phyloP scores from a whole-genome alignment of 2,113 vertebrate genomes.

The Ardeotis arabs region DNA sequence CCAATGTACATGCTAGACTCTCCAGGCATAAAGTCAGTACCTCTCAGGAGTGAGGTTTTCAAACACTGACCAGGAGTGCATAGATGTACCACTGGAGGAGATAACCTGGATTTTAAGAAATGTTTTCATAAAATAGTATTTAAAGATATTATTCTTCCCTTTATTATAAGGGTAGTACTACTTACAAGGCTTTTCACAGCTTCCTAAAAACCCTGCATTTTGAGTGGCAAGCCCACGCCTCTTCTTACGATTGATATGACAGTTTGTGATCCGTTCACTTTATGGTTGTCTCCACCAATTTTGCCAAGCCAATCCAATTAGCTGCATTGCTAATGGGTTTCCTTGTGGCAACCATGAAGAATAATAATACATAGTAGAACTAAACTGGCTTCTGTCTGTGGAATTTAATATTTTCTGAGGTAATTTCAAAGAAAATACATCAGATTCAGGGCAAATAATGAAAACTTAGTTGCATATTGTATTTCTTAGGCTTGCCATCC shows the following conservation, averaged over 20 bases:
- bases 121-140: not conserved
- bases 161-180: not conserved
- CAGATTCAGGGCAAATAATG: not conserved
- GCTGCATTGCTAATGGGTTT: not conserved
- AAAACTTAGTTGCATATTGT: not conserved
- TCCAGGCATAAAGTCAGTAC: not conserved
- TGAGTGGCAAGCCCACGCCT: not conserved
- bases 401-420: not conserved
- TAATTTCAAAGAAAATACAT: not conserved
- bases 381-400: not conserved
- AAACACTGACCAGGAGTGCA: not conserved
- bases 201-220: not conserved
- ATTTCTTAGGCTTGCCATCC: not conserved
- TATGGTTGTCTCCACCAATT: not conserved
- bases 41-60: not conserved
- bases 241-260: not conserved
- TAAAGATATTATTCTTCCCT: not conserved
- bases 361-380: not conserved
- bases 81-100: not conserved
- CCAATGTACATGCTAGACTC: not conserved
- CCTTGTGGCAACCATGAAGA: not conserved
- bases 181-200: not conserved
- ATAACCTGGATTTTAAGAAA: not conserved
- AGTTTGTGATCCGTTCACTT: not conserved
- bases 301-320: not conserved